Evolutionary conservation across 2,797 vertebrate genomes (phyloP).

Genomic region (Eleutherodactylus coqui): DNA sequence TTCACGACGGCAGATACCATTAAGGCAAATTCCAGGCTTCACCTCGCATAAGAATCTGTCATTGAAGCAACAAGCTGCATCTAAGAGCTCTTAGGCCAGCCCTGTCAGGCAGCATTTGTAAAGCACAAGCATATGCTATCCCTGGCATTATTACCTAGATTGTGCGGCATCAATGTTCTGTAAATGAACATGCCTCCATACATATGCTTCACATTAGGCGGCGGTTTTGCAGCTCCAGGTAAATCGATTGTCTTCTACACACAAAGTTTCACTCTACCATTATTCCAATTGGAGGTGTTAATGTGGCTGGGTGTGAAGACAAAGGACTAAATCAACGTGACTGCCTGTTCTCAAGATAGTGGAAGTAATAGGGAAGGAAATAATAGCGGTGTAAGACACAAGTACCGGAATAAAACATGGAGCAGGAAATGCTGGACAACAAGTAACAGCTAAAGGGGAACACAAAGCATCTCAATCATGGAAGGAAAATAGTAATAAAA

Average conservation of each 20-base stretch:
- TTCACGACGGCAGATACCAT: constrained; percentile 20
- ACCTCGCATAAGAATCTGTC: constrained; percentile 51
- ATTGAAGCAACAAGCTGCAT: constrained; percentile 44
- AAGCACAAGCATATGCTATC: constrained; percentile 42
- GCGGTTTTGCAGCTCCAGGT: constrained; percentile 40
- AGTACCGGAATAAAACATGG: not conserved
- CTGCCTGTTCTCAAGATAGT: not conserved
- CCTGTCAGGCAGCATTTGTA: constrained; percentile 58
- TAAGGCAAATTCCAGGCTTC: constrained; percentile 50
- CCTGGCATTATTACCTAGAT: constrained; percentile 53
- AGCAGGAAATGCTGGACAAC: not conserved
- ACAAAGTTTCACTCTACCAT: constrained; percentile 42
- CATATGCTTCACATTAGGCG: constrained; percentile 58
- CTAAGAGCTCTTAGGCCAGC: constrained; percentile 36
- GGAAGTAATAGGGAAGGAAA: constrained; percentile 15
- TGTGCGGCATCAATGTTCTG: constrained; percentile 49
- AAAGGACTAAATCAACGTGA: constrained; percentile 7
- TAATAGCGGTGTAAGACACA: not conserved
- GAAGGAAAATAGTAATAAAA: not conserved
- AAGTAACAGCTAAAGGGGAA: not conserved
- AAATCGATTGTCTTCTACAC: constrained; percentile 47
- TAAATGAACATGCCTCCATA: constrained; percentile 58
- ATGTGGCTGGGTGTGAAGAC: constrained; percentile 36
- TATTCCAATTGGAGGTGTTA: constrained; percentile 32
- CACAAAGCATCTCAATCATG: not conserved